Base-by-base conservation (phyloP, 2,797 vertebrate genomes). In the Hylomyscus alleni region DNA sequence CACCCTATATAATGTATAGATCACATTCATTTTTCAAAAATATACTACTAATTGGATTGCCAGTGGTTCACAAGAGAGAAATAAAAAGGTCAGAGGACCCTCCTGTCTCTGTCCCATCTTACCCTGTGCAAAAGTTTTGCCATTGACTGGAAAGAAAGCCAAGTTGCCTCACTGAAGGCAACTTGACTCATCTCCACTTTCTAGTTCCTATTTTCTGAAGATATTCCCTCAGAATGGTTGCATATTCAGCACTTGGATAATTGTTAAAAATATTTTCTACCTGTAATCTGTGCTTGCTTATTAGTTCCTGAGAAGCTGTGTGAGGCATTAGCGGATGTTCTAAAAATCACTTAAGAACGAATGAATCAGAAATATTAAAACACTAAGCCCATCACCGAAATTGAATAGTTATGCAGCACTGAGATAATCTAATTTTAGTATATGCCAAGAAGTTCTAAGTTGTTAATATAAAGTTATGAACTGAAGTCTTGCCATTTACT, bases 361-460 rank as follows among this genome's bases (percentile, higher is more conserved):
- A 98, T 96, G 94, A 94, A 97, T 90, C 95, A 95, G 96, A 97
- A 98, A 97, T 95, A 98, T 88, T 97, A 96, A 97, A 98, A 94
- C 76, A 93, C 96, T 97, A 95, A 98, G 78, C 75, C 98, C 60
- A 97, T 98, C 89, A 96, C 73, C 92, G 97, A 95, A 95, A 98
- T 98, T 98, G 98, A 98, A 98, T 97, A 98, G 97, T 98, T 96
- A 98, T 95, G 44, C 47, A 94, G 22, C 37, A 90, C 95, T 94
- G 96, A 98, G 95, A 97, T 97, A 98, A 98, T 97, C 92, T 96
- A 95, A 98, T 98, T 98, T 97, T 90, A 90, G 81, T 84, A 54
- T 89, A 96, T 92, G 54, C 93, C 94, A 97, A 80, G 90, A 96
- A 96, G 93, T 90, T 75, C 40, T 54, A 97, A 95, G 95, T 83